Conservation (phyloP, 2,888 invertebrate species). For the Fissipunctia ypsillon region DNA sequence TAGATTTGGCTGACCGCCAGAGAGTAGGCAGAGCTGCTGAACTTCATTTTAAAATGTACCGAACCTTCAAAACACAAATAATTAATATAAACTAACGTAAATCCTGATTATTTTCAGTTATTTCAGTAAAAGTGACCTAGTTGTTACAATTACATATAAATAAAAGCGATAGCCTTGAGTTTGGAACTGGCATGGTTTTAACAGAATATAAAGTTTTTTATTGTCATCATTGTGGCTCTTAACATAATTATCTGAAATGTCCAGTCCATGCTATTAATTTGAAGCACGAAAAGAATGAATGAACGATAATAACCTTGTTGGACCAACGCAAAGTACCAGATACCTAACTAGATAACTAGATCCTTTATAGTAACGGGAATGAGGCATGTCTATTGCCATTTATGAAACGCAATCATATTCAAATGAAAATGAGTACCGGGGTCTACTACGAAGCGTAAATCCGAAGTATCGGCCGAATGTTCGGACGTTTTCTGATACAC, state of each 20-base stretch:
- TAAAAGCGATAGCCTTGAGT: slow-evolving; percentile 21
- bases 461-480: no score
- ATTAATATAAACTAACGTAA: slow-evolving; percentile 60
- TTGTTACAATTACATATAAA: slow-evolving; percentile 41
- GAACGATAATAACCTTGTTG: neutral
- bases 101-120: slow-evolving; percentile 52
- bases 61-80: slow-evolving; percentile 65
- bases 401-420: no score
- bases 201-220: neutral
- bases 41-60: slow-evolving; percentile 68
- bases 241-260: no score
- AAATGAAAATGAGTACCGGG: no score
- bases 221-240: neutral
- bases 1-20: slow-evolving; percentile 69
- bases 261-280: no score
- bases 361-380: no score
- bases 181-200: neutral
- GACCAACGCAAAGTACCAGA: neutral
- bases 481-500: no score
- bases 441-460: no score
- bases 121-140: slow-evolving; percentile 49
- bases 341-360: neutral
- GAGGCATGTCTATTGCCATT: no score
- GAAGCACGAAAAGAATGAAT: neutral
- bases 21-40: slow-evolving; percentile 65